Conservation (phyloP, 2,797 vertebrate species). For the Sciurus carolinensis region DNA sequence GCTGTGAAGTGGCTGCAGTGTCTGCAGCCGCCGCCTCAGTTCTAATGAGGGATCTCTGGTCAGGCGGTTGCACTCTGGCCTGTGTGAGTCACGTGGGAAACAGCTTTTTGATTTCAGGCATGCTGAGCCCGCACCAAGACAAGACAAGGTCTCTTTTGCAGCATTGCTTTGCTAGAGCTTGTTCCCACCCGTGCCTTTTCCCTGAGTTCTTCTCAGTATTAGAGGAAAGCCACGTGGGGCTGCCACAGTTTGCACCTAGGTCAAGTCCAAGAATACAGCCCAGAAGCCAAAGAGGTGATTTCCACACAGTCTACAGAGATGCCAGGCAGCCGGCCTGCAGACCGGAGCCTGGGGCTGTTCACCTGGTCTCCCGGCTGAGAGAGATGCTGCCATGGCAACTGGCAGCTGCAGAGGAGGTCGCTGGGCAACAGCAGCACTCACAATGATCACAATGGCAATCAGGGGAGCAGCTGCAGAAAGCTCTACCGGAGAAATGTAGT, state of each 20-base stretch:
- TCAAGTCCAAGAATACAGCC: not conserved
- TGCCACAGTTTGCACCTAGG: not conserved
- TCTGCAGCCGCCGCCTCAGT: rapidly evolving
- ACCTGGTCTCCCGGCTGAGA: slow-evolving; percentile 42
- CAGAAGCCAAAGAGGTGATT: rapidly evolving
- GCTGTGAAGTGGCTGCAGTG: rapidly evolving
- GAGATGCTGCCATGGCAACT: slow-evolving; percentile 40
- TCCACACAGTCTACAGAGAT: not conserved
- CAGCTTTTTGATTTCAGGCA: not conserved
- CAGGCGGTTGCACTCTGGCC: rapidly evolving
- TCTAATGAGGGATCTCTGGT: rapidly evolving
- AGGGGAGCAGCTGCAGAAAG: not conserved
- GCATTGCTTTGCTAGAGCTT: not conserved
- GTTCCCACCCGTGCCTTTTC: not conserved
- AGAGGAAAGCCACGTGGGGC: not conserved
- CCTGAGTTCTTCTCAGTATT: not conserved
- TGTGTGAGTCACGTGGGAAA: rapidly evolving
- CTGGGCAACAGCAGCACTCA: not conserved
- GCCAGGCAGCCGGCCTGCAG: not conserved
- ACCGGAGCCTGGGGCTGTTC: not conserved
- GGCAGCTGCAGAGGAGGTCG: not conserved
- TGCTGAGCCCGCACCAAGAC: not conserved
- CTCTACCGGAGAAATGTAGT: rapidly evolving
- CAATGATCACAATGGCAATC: not conserved
- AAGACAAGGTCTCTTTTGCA: not conserved